Base-by-base conservation (phyloP, 2,113 vertebrate genomes). In the Psephotus haematonotus region DNA sequence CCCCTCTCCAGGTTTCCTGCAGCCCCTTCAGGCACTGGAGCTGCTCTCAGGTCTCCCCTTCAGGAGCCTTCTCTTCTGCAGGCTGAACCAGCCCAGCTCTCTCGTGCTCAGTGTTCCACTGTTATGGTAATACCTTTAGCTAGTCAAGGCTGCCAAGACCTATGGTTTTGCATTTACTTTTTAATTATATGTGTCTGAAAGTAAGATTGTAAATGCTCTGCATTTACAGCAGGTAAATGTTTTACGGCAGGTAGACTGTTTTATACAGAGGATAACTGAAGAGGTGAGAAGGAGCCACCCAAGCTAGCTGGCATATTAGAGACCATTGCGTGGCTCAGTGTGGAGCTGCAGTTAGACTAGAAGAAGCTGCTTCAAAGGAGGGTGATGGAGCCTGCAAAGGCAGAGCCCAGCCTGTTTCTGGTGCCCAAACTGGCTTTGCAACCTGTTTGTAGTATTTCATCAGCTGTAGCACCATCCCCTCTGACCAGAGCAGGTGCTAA, bases 391-490 rank as follows among this genome's bases (percentile, higher is more conserved):
- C 44, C 23, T 43, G 24, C 10, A 53, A 18, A 75, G 37, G n/a
- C n/a, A 59, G 49, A 53, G 12, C 50, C 62, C 44, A 44, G 31
- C 28, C 46, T 31, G 15, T 13, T 83, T 13, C 28, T 76, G 67
- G 13, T 80, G 41, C 23, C 87, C 41, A 24, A 0, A 12, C 12
- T n/a, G 27, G 6, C 46, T 41, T 23, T 44, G 33, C 35, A 50
- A 4, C 23, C 10, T 43, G 18, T 27, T 20, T 13, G 13, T 29
- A 19, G 53, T 6, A 4, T 46, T 1, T 2, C 4, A 2, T 7
- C 6, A 3, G 62, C 67, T 59, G 27, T 2, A 25, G 31, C 50
- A 41, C 4, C 0, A 0, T 41, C 46, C 14, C 8, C 17, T 39
- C 65, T 18, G 69, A 7, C 46, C 6, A 2, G 31, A 60, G 50